phyloP scores from a whole-genome alignment of 2,113 vertebrate genomes.

The Xiphorhynchus elegans region DNA sequence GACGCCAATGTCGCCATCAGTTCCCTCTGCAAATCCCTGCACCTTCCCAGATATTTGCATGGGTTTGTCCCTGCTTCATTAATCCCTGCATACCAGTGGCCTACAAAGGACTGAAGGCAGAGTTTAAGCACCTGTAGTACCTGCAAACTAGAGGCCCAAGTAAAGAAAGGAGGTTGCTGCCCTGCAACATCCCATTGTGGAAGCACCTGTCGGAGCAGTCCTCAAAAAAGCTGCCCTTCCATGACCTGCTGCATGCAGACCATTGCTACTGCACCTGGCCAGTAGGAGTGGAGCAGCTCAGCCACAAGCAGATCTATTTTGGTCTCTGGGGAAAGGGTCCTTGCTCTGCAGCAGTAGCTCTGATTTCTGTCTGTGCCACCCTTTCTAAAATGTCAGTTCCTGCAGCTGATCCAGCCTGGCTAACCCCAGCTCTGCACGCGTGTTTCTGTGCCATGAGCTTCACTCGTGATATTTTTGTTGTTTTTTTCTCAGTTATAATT shows the following conservation, averaged over 20 bases:
- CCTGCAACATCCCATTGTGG: neutral
- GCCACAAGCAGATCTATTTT: neutral
- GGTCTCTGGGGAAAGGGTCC: neutral
- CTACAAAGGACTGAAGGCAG: neutral
- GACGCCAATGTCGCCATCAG: neutral
- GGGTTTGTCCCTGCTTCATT: neutral
- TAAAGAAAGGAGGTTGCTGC: neutral
- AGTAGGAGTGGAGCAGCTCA: neutral
- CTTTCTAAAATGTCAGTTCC: neutral
- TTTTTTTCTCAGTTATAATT: neutral
- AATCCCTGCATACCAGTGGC: neutral
- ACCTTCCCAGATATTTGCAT: neutral
- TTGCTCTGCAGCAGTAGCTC: neutral
- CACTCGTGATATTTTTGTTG: fast-evolving
- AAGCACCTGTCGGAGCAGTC: fast-evolving
- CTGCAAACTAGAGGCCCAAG: neutral
- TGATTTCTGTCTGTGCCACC: neutral
- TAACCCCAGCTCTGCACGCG: neutral
- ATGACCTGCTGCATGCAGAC: fast-evolving
- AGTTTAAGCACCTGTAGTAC: neutral
- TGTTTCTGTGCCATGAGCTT: fast-evolving
- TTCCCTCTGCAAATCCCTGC: neutral
- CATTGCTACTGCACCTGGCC: fast-evolving
- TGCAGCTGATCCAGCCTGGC: neutral
- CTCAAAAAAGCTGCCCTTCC: fast-evolving